Base-by-base conservation (phyloP, 2,888 invertebrate genomes). In the Copidosoma aretas region DNA sequence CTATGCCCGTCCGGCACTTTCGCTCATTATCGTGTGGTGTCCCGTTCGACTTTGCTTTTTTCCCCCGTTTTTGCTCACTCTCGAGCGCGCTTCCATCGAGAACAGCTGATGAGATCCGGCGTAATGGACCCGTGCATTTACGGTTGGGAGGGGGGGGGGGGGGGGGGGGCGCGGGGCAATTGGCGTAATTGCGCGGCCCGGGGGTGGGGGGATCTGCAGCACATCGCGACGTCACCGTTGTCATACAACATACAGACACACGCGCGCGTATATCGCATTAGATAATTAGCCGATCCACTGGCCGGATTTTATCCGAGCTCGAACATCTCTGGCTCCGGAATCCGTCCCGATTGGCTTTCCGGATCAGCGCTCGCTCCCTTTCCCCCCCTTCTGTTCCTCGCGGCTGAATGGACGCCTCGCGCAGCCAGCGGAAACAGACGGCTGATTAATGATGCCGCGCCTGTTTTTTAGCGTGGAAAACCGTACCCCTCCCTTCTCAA, bases 121-220 rank as follows among this genome's bases (percentile, higher is more conserved):
- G n/a, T 61, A 66, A 61, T 66, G 56, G 22, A 22, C 32, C 21
- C 22, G n/a, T 39, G 19, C 43, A 8, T 51, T 43, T 51, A 32
- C 32, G 32, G 32, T 8, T 32, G 32, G 32, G n/a, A n/a, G n/a
- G n/a, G n/a, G n/a, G n/a, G n/a, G n/a, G n/a, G 8, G 32, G 8
- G 8, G 8, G 4, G 8, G 3, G 2, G 8, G 32, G 8, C 3
- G 8, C 32, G 8, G 3, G 2, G 43, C 67, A 60, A 67, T 59
- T 58, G 17, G 59, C 63, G 60, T 68, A 64, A 64, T 64, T 64
- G 60, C 68, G 56, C 58, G 56, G 49, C 56, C 32, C 41, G 56
- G 21, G 51, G 15, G 41, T 43, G 10, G 49, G 52, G 32, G 32
- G 32, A 5, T 32, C 32, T 32, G 32, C n/a, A n/a, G 58, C 63